Evolutionary conservation across 2,797 vertebrate genomes (phyloP), one percentile per base, ranked within the genome.

Genomic region (Psittacula derbiana): DNA sequence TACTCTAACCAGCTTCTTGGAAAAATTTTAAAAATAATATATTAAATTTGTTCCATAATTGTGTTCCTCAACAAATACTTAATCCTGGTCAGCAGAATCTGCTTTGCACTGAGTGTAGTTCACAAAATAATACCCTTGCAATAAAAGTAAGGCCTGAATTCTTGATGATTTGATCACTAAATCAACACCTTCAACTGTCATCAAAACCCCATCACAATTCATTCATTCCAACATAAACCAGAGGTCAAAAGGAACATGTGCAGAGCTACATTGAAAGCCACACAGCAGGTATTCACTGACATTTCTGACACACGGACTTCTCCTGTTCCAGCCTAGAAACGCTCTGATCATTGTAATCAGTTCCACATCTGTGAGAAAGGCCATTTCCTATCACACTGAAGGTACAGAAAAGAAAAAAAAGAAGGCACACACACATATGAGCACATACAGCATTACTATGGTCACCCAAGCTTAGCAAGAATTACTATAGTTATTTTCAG

Each of bases 401-500:
- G 3, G 8, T 53, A 27, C 43, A 70, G 52, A 12, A 28, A 24
- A 46, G 23, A 50, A 55, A 7, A 2, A 15, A 11, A 28, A 33
- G 31, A 18, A 4, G 6, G 19, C 28, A 64, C 20, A 49, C 20
- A 33, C 10, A 31, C 6, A 12, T 4, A 61, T 1, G 2, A 76
- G 21, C 28, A 71, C 61, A 50, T 11, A 64, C 4, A 81, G 53
- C 28, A 74, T 61, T 78, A 50, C 24, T 47, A 49, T 8, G 13
- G 55, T 50, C 62, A 87, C 52, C 4, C 43, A 89, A 89, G 71
- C 36, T 80, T 65, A 88, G 44, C 24, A 91, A 73, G 72, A 93
- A 90, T 69, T 95, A 83, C 65, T 72, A 33, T 31, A 50, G 47
- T 55, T 91, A 74, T 78, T 94, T 92, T 92, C 82, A 86, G 69